Percentiles rank a stretch among this genome's conserved stretches.
phyloP scores from a whole-genome alignment of 2,797 vertebrate species.

The Rhabdomys pumilio region DNA sequence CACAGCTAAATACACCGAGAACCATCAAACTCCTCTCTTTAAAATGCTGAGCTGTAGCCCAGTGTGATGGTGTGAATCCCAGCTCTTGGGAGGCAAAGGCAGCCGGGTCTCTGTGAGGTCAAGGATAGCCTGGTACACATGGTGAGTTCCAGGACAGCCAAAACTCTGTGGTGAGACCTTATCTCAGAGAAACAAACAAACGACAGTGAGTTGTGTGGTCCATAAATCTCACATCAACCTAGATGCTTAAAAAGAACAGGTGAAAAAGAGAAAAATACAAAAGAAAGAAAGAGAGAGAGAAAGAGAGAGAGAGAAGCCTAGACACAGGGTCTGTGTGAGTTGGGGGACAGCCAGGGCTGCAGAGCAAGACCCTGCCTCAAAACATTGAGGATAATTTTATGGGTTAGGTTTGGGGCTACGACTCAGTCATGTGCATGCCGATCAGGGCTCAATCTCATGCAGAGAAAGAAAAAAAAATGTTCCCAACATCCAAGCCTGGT shows the following conservation, averaged over 20 bases:
- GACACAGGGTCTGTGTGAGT: background rate
- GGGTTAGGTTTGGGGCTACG: background rate
- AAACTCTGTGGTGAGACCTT: background rate
- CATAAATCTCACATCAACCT: background rate
- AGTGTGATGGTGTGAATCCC: background rate
- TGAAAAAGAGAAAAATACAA: too few species aligned
- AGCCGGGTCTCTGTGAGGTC: background rate
- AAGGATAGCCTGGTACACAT: background rate
- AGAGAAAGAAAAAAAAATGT: background rate
- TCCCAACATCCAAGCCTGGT: background rate
- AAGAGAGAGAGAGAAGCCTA: background rate
- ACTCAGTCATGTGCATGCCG: accelerated
- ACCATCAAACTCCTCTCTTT: too few species aligned
- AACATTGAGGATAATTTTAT: background rate
- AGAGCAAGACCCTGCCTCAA: background rate
- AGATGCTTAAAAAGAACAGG: background rate
- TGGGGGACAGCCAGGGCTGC: background rate
- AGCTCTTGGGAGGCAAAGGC: background rate
- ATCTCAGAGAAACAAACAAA: background rate
- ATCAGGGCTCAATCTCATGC: background rate
- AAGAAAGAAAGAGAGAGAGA: background rate
- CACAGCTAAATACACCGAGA: too few species aligned
- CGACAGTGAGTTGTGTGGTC: background rate
- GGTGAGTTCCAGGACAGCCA: background rate
- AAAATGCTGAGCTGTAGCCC: background rate